These are phyloP conservation scores for Quiscalus mexicanus DNA, from an alignment of 2,113 vertebrate genomes.

Conservation along the genomic window DNA sequence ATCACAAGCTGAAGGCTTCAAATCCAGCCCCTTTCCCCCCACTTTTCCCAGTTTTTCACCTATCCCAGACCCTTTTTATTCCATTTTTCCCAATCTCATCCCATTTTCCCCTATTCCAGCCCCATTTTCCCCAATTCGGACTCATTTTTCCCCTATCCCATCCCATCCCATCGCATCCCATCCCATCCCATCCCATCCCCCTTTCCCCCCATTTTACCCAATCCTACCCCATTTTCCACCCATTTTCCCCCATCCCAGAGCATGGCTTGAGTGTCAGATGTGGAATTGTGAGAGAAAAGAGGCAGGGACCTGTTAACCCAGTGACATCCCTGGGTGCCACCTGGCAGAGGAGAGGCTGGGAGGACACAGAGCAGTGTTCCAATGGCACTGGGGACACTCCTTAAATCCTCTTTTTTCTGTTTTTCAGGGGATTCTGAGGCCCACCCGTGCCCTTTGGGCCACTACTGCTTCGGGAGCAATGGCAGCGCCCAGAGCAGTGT, in stretches of 20 bases:
- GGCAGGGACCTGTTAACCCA: not conserved
- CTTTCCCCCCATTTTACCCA: not conserved
- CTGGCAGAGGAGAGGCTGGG: not conserved
- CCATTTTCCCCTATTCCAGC: not conserved
- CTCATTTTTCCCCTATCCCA: not conserved
- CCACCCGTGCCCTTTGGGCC: conserved; percentile 79
- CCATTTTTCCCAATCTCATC: not conserved
- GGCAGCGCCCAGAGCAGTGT: conserved; percentile 44
- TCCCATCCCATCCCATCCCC: accelerated
- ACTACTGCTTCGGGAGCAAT: conserved; percentile 82
- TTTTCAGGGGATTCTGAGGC: conserved; percentile 75
- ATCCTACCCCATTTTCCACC: not conserved
- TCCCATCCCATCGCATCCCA: accelerated
- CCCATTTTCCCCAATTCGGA: not conserved
- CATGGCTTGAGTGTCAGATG: not conserved
- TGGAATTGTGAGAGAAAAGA: not conserved
- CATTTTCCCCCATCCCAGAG: not conserved
- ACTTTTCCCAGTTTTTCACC: too few relatives aligned
- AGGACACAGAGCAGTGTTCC: not conserved
- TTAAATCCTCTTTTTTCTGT: not conserved
- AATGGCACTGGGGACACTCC: not conserved
- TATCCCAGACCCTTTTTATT: too few relatives aligned
- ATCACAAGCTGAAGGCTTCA: too few relatives aligned
- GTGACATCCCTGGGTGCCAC: not conserved
- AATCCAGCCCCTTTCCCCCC: accelerated